Conservation (phyloP, 2,888 invertebrate species). For the Empis stercorea region DNA sequence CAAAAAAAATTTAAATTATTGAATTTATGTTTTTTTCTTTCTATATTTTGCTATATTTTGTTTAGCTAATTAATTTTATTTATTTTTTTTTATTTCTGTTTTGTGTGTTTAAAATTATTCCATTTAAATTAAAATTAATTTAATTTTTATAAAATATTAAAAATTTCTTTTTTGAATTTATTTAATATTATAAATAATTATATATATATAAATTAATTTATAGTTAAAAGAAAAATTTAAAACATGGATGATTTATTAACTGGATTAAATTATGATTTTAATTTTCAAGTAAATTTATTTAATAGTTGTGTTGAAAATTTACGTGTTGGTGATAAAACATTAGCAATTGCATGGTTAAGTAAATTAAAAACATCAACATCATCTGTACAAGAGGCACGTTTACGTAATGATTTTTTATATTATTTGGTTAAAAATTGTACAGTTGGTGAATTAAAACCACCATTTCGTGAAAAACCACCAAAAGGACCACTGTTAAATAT, state of each 20-base stretch:
- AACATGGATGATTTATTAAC: slow-evolving; percentile 34
- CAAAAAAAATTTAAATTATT: too few species aligned
- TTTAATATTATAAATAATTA: too few species aligned
- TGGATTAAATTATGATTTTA: slow-evolving; percentile 41
- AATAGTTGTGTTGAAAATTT: slow-evolving; percentile 38
- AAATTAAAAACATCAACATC: slow-evolving; percentile 37
- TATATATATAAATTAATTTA: too few species aligned
- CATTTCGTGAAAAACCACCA: slow-evolving; percentile 40
- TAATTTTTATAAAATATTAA: too few species aligned
- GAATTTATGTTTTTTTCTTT: neutral
- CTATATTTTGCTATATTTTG: neutral
- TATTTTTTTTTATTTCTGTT: too few species aligned
- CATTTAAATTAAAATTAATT: too few species aligned
- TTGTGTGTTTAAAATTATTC: too few species aligned
- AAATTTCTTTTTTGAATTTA: too few species aligned
- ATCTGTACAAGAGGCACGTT: slow-evolving; percentile 38
- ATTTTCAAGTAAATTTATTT: slow-evolving; percentile 39
- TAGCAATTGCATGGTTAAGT: slow-evolving; percentile 39
- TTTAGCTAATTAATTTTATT: too few species aligned
- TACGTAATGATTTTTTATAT: slow-evolving; percentile 43
- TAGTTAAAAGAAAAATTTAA: neutral
- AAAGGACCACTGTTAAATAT: slow-evolving; percentile 35
- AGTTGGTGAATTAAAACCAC: slow-evolving; percentile 36
- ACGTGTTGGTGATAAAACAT: slow-evolving; percentile 27
- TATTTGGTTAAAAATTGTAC: slow-evolving; percentile 39